Percentiles rank a stretch among this genome's conserved stretches.
Evolutionary conservation across 1,140 invertebrate genomes (phyloP).

Genomic region (Lutraria rhynchaena): DNA sequence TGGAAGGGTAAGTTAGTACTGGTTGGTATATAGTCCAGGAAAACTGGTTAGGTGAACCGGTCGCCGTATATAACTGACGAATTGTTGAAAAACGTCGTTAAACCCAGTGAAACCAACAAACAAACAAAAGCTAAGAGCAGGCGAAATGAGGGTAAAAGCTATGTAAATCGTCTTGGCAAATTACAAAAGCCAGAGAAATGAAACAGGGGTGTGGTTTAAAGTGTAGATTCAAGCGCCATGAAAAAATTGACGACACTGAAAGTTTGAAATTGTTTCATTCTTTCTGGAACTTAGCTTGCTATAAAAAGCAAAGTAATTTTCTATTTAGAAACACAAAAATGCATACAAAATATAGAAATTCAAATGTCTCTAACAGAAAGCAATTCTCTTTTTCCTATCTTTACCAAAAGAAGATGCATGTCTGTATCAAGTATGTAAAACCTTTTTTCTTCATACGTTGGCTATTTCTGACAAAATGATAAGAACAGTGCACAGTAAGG

Average conservation of each 20-base stretch:
- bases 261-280: conserved; percentile 7
- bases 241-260: not conserved
- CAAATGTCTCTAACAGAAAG: not conserved
- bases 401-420: not conserved
- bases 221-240: conserved; percentile 6
- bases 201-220: not conserved
- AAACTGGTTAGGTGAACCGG: too few species aligned
- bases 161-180: not conserved
- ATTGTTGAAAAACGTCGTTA: too few species aligned
- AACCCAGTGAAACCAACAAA: too few species aligned
- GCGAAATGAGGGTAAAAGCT: conserved; percentile 17
- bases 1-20: too few species aligned
- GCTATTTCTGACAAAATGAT: conserved; percentile 23
- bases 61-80: too few species aligned
- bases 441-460: conserved; percentile 21
- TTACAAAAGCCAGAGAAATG: conserved; percentile 2
- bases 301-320: conserved; percentile 17
- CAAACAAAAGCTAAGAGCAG: conserved; percentile 4
- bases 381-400: not conserved
- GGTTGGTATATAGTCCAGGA: too few species aligned
- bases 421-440: conserved; percentile 18
- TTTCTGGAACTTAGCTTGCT: conserved; percentile 8
- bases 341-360: not conserved
- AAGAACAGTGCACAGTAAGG: not conserved
- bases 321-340: not conserved